Percentiles rank a stretch among this genome's conserved stretches.
phyloP scores from a whole-genome alignment of 1,140 invertebrate species.

The Trichomalopsis sarcophagae region DNA sequence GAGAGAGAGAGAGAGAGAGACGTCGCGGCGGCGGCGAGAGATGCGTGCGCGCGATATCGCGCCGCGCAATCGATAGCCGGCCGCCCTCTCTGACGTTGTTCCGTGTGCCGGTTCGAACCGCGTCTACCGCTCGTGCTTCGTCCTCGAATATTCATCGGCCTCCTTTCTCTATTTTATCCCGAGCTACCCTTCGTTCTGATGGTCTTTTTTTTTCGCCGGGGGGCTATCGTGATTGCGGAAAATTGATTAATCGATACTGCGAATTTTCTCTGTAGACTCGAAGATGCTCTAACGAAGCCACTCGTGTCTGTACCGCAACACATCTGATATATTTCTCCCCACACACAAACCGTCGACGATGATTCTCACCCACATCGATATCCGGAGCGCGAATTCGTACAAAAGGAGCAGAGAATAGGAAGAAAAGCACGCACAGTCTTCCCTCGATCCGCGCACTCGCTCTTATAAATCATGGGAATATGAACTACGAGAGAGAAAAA shows the following conservation, averaged over 20 bases:
- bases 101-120: neutral
- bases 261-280: too few species aligned
- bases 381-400: neutral
- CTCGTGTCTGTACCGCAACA: too few species aligned
- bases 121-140: neutral
- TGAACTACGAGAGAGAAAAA: neutral
- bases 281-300: too few species aligned
- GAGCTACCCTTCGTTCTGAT: too few species aligned
- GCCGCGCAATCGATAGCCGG: conserved; percentile 20
- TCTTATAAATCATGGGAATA: neutral
- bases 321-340: too few species aligned
- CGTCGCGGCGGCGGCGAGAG: neutral
- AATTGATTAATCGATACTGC: too few species aligned
- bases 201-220: too few species aligned
- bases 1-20: too few species aligned
- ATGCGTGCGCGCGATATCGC: conserved; percentile 26
- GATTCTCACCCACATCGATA: too few species aligned
- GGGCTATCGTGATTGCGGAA: too few species aligned
- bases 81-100: neutral
- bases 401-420: neutral
- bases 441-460: neutral
- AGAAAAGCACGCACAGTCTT: neutral
- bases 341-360: too few species aligned
- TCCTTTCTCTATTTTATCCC: neutral
- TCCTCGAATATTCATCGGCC: conserved; percentile 11